These are phyloP conservation scores for Lerema accius DNA, from an alignment of 1,140 invertebrate genomes.

Conservation along the genomic window DNA sequence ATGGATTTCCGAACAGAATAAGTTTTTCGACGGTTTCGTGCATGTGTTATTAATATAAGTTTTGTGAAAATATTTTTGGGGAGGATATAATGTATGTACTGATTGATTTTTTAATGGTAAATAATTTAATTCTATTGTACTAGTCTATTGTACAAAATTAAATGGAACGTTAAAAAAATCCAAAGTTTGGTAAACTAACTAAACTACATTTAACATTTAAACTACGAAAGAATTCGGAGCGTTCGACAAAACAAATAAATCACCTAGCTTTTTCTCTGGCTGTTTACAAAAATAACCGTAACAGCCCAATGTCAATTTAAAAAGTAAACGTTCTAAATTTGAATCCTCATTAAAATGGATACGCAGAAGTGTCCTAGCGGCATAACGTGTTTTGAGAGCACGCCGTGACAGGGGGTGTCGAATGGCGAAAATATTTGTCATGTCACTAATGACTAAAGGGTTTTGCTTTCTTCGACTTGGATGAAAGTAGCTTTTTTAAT, in stretches of 20 bases:
- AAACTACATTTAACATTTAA: background rate
- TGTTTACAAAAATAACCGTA: slow-evolving; percentile 32
- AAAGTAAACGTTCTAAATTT: slow-evolving; percentile 61
- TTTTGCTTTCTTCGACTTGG: slow-evolving; percentile 50
- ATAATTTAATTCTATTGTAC: too few species aligned
- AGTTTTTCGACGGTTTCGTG: slow-evolving; percentile 56
- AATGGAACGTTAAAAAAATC: too few species aligned
- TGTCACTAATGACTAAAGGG: slow-evolving; percentile 65
- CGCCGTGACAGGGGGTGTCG: slow-evolving; percentile 52
- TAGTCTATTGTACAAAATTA: too few species aligned
- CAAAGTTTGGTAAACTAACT: too few species aligned
- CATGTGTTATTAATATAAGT: slow-evolving; percentile 69
- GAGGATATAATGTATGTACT: background rate
- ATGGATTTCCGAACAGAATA: slow-evolving; percentile 43
- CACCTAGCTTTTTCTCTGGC: slow-evolving; percentile 25
- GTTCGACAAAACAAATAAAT: slow-evolving; percentile 27
- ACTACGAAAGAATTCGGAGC: slow-evolving; percentile 5
- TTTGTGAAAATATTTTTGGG: slow-evolving; percentile 31
- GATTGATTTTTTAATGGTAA: background rate
- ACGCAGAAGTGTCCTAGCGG: slow-evolving; percentile 57
- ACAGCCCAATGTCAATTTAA: slow-evolving; percentile 56
- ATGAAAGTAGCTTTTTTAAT: background rate
- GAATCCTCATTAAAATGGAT: slow-evolving; percentile 67
- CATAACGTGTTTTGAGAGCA: slow-evolving; percentile 49
- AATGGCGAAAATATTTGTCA: slow-evolving; percentile 68